Evolutionary conservation across 2,113 vertebrate genomes (phyloP).

Genomic region (Tragelaphus scriptus): DNA sequence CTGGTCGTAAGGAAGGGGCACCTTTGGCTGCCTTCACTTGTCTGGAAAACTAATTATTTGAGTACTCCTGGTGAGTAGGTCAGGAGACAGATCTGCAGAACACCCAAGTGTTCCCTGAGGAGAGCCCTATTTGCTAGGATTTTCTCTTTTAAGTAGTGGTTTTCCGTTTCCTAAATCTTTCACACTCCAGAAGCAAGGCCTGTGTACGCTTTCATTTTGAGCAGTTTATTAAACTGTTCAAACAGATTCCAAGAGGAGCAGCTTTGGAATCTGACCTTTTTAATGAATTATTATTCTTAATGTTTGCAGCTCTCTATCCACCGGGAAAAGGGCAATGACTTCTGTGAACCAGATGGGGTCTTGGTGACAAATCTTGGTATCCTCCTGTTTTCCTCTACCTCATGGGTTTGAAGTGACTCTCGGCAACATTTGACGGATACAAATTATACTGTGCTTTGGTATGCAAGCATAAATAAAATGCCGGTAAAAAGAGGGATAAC

Average conservation of each 20-base stretch:
- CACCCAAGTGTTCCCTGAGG: not conserved
- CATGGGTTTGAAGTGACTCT: not conserved
- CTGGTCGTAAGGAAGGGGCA: not conserved
- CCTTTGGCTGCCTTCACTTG: not conserved
- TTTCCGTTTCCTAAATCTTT: not conserved
- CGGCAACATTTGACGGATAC: not conserved
- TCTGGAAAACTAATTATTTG: not conserved
- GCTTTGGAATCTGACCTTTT: constrained; percentile 38
- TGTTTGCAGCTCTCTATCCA: not conserved
- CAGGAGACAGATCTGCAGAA: not conserved
- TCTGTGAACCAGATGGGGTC: not conserved
- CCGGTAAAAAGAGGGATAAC: constrained; percentile 31
- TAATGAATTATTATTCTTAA: constrained; percentile 13
- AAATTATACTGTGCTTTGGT: not conserved
- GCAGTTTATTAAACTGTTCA: constrained; percentile 41
- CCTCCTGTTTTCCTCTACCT: constrained; percentile 5
- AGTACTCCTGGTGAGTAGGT: not conserved
- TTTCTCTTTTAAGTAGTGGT: not conserved
- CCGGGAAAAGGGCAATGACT: not conserved
- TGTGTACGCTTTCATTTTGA: not conserved
- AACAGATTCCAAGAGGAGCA: not conserved
- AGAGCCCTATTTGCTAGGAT: not conserved
- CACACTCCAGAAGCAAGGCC: not conserved
- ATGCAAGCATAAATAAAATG: constrained; percentile 23
- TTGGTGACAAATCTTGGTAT: constrained; percentile 3